These are phyloP conservation scores for Beris chalybata DNA, from an alignment of 2,888 invertebrate species.

Conservation along the genomic window DNA sequence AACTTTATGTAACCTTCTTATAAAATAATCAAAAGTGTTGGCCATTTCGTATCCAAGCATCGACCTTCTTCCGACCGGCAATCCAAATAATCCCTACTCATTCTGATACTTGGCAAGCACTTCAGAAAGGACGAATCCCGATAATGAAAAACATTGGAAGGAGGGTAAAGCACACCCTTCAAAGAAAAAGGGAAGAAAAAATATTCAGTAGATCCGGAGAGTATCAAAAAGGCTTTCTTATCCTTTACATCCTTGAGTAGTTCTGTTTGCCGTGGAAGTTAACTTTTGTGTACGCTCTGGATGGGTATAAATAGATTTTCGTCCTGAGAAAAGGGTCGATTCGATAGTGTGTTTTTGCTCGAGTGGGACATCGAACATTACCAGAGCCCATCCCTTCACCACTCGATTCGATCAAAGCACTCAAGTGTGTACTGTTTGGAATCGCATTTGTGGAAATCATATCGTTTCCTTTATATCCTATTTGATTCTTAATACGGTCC, in stretches of 20 bases:
- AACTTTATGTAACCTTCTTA: conserved; percentile 4
- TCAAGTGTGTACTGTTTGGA: conserved; percentile 11
- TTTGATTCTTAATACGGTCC: not conserved
- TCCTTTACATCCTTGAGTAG: conserved; percentile 23
- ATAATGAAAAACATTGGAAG: conserved; percentile 8
- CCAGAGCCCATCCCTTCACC: too few species aligned
- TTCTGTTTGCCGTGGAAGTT: conserved; percentile 18
- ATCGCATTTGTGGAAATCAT: conserved; percentile 9
- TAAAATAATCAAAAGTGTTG: conserved; percentile 6
- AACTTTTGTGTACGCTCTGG: conserved; percentile 9
- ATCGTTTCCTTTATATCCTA: conserved; percentile 14
- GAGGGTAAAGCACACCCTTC: not conserved
- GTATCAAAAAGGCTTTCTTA: conserved; percentile 21
- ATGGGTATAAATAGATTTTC: conserved; percentile 11
- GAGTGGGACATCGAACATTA: too few species aligned
- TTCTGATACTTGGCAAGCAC: conserved; percentile 19
- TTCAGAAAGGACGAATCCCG: conserved; percentile 8
- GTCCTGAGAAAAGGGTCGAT: not conserved
- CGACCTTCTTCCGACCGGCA: not conserved
- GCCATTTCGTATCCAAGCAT: not conserved
- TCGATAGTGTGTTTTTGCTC: too few species aligned
- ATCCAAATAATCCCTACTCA: conserved; percentile 17
- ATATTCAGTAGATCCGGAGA: conserved; percentile 8
- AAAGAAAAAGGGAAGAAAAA: not conserved
- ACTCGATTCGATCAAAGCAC: conserved; percentile 1